A percentile compares a stretch with the other conserved stretches of the same genome.
Conservation (phyloP, 2,888 invertebrate species). For the Beris chalybata region DNA sequence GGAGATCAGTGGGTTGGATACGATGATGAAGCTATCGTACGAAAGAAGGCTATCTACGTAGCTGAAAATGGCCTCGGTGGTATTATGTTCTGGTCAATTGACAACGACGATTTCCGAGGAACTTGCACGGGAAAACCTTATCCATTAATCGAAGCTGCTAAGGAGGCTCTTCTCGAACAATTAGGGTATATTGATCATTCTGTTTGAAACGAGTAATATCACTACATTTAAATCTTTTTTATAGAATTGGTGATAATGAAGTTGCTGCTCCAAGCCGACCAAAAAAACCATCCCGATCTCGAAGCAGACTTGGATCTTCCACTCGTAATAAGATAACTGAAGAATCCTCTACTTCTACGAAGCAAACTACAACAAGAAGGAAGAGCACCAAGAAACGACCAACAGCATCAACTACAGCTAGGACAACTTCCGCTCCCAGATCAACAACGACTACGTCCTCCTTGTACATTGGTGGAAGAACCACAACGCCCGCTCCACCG, state of each 20-base stretch:
- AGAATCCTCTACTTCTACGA: conserved; percentile 28
- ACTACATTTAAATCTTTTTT: conserved; percentile 8
- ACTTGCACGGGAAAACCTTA: conserved; percentile 83
- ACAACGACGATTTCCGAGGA: conserved; percentile 94
- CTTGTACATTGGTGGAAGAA: conserved; percentile 51
- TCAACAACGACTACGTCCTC: conserved; percentile 49
- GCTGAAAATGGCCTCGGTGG: conserved; percentile 84
- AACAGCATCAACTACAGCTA: conserved; percentile 43
- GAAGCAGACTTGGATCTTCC: conserved; percentile 47
- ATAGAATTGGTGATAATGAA: conserved; percentile 52
- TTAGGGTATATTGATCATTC: conserved; percentile 59
- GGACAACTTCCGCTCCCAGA: conserved; percentile 53
- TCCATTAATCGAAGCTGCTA: conserved; percentile 89
- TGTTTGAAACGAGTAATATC: conserved; percentile 3
- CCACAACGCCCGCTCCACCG: conserved; percentile 66
- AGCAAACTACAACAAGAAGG: conserved; percentile 9
- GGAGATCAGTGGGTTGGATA: conserved; percentile 94
- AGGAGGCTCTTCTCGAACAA: conserved; percentile 72
- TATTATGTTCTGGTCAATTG: conserved; percentile 69
- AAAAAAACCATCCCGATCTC: conserved; percentile 49
- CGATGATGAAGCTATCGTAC: conserved; percentile 82
- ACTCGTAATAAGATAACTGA: conserved; percentile 46
- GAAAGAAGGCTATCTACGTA: conserved; percentile 82
- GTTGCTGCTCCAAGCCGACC: conserved; percentile 49
- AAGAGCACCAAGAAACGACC: conserved; percentile 38